A percentile compares a stretch with the other conserved stretches of the same genome.
phyloP scores from a whole-genome alignment of 2,888 invertebrate species.

The Drosophila limbata region DNA sequence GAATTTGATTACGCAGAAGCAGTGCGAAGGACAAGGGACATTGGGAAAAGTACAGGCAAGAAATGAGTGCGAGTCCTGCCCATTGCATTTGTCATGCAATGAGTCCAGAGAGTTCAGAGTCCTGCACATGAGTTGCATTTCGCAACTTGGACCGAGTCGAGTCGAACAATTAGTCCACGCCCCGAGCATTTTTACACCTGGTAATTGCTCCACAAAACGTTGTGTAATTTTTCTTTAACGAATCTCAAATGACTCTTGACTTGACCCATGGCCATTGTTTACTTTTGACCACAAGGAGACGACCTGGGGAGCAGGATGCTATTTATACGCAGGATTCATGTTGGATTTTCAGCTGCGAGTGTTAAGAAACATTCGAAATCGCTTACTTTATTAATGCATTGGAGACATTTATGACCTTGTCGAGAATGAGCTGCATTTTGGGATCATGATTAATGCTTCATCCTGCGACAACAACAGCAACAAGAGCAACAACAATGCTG shows the following conservation, averaged over 20 bases:
- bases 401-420: slow-evolving; percentile 75
- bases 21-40: slow-evolving; percentile 19
- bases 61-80: slow-evolving; percentile 19
- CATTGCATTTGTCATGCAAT: slow-evolving; percentile 60
- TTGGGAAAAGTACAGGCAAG: slow-evolving; percentile 20
- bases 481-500: slow-evolving; percentile 43
- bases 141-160: slow-evolving; percentile 41
- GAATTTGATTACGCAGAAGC: slow-evolving; percentile 58
- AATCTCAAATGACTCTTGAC: slow-evolving; percentile 78
- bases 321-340: background rate
- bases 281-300: slow-evolving; percentile 52
- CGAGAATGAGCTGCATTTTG: slow-evolving; percentile 15
- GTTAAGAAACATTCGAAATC: slow-evolving; percentile 40
- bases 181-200: slow-evolving; percentile 78
- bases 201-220: slow-evolving; percentile 83
- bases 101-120: slow-evolving; percentile 10
- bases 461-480: slow-evolving; percentile 23
- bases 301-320: slow-evolving; percentile 24
- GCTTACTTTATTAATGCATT: slow-evolving; percentile 46
- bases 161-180: slow-evolving; percentile 82
- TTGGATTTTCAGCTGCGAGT: slow-evolving; percentile 45
- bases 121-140: slow-evolving; percentile 28
- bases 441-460: slow-evolving; percentile 65
- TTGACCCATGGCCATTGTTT: slow-evolving; percentile 43
- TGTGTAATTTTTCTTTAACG: slow-evolving; percentile 82